Evolutionary conservation across 2,113 vertebrate species (phyloP).

Genomic region (Neotragus pygmaeus): DNA sequence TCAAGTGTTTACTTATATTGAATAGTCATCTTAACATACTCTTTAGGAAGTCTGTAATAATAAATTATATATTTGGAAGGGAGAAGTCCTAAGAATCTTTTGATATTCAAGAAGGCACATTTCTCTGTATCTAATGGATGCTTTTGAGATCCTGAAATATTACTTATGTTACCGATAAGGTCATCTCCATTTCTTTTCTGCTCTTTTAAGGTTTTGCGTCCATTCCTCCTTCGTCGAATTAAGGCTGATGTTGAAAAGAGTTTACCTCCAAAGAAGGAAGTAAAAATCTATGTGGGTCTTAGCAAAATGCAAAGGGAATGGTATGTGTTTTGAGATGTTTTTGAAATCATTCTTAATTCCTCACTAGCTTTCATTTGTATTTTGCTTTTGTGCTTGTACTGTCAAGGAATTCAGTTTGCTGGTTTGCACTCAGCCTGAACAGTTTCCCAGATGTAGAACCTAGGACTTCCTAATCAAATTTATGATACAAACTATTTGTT

Average conservation of each 20-base stretch:
- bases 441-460: background rate
- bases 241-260: slow-evolving; percentile 99
- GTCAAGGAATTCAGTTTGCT: background rate
- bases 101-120: background rate
- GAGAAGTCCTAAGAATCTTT: background rate
- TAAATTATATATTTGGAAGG: background rate
- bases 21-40: background rate
- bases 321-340: slow-evolving; percentile 75
- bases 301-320: slow-evolving; percentile 99
- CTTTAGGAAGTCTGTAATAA: background rate
- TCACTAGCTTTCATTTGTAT: background rate
- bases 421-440: background rate
- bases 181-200: background rate
- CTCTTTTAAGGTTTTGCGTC: slow-evolving; percentile 88
- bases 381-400: background rate
- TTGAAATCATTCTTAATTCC: background rate
- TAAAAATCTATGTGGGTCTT: slow-evolving; percentile 98
- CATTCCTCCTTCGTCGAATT: slow-evolving; percentile 96
- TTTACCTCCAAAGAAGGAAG: slow-evolving; percentile 96
- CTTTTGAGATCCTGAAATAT: background rate
- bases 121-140: background rate
- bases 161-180: background rate
- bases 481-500: background rate
- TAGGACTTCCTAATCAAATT: background rate
- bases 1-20: background rate